Evolutionary conservation across 2,888 invertebrate genomes (phyloP), one percentile per base, ranked within the genome.

Genomic region (Tenthredo amoena): DNA sequence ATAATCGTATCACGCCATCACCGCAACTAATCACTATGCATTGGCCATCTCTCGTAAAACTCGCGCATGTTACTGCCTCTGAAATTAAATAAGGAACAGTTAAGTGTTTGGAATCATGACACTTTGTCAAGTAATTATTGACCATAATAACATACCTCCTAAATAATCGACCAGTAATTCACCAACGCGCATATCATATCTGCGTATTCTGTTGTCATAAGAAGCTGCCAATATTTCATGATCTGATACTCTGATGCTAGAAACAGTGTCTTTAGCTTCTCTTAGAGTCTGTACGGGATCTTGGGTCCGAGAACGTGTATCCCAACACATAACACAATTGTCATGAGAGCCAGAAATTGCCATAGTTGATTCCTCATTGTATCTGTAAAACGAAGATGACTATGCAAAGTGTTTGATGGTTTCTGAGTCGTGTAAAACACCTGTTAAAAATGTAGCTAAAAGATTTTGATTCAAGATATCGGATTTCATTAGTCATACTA

Each of bases 291-390:
- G 98, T 43, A 97, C 95, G 0, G 98, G 97, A 85, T 97, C 96
- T 81, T 95, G 94, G 83, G 95, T 95, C 84, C 95, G 94, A 0
- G 96, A 95, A 87, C 96, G 95, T 47, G 96, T 94, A 93, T 99
- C 99, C 98, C 99, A 99, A 89, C 97, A 96, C 94, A 97, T 97
- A 0, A 99, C 97, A 0, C 97, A 96, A 91, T 99, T 98, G 93
- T 99, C 99, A 84, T 98, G 95, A 15, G 99, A 98, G 0, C 99
- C 99, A 2, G 99, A 99, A 43, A 99, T 94, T 0, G 97, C 97
- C 91, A 99, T 95, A 0, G 98, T 96, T 0, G 99, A 98, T 91
- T 99, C 99, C 94, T 99, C 99, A 93, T 99, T 99, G 93, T 97
- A 99, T 88, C 96, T 94, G 7, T n/a, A 86, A 74, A 58, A 79